phyloP scores from a whole-genome alignment of 2,888 invertebrate species.

The Nysson spinosus region DNA sequence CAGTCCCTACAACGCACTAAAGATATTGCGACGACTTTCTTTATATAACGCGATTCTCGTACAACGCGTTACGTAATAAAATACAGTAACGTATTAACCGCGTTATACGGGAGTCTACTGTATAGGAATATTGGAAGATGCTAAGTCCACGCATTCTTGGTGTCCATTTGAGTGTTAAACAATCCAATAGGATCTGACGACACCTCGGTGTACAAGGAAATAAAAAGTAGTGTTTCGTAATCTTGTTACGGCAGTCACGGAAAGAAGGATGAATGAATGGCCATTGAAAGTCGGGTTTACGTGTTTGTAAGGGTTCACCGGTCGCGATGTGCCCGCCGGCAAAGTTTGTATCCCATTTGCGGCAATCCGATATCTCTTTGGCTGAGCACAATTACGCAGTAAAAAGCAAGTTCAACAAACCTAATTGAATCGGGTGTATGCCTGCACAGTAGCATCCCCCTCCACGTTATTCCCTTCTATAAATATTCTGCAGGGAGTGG shows the following conservation, averaged over 20 bases:
- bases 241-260: slow-evolving; percentile 8
- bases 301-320: slow-evolving; percentile 2
- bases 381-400: slow-evolving; percentile 22
- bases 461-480: slow-evolving; percentile 18
- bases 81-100: too few species aligned
- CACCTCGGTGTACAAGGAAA: not conserved
- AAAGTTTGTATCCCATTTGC: slow-evolving; percentile 21
- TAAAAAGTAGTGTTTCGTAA: slow-evolving; percentile 1
- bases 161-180: too few species aligned
- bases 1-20: too few species aligned
- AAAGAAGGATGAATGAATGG: slow-evolving; percentile 4
- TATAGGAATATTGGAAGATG: too few species aligned
- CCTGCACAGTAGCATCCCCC: slow-evolving; percentile 1
- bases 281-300: not conserved
- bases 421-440: slow-evolving; percentile 31
- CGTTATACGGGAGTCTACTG: too few species aligned
- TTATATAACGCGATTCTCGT: too few species aligned
- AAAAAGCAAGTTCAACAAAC: slow-evolving; percentile 43
- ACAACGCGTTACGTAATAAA: too few species aligned
- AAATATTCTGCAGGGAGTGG: slow-evolving; percentile 18
- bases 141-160: too few species aligned
- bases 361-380: slow-evolving; percentile 20
- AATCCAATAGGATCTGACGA: too few species aligned
- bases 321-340: slow-evolving; percentile 4
- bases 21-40: too few species aligned